Conservation (phyloP, 2,797 vertebrate species). For the Limosa lapponica region DNA sequence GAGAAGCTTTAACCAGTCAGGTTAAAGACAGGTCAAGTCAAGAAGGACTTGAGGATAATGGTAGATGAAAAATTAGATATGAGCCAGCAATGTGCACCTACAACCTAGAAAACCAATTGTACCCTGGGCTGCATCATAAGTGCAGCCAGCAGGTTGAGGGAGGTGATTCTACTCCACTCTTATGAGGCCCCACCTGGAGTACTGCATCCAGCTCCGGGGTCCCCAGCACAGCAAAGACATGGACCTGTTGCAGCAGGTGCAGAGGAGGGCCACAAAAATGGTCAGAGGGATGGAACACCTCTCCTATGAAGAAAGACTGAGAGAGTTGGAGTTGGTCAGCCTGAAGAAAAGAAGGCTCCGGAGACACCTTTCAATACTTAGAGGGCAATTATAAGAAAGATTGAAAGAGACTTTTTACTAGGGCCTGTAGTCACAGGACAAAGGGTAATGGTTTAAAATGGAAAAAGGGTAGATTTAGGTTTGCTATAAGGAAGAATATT, state of each 20-base stretch:
- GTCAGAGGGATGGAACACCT: background rate
- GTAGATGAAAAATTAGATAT: background rate
- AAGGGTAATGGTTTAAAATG: background rate
- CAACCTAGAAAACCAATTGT: rapidly evolving
- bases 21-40: no score
- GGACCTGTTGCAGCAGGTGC: rapidly evolving
- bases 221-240: rapidly evolving
- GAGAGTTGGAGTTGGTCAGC: background rate
- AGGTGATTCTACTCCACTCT: background rate
- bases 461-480: background rate
- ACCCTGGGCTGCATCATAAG: background rate
- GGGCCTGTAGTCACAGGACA: background rate
- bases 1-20: no score
- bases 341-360: background rate
- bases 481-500: no score
- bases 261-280: rapidly evolving
- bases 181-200: background rate
- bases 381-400: background rate
- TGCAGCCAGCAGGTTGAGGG: rapidly evolving
- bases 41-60: background rate
- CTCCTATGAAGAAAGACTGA: rapidly evolving
- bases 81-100: rapidly evolving
- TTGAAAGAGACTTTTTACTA: background rate
- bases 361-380: rapidly evolving
- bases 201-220: background rate